Conservation (phyloP, 1,140 invertebrate species). For the Teleopsis dalmanni region DNA sequence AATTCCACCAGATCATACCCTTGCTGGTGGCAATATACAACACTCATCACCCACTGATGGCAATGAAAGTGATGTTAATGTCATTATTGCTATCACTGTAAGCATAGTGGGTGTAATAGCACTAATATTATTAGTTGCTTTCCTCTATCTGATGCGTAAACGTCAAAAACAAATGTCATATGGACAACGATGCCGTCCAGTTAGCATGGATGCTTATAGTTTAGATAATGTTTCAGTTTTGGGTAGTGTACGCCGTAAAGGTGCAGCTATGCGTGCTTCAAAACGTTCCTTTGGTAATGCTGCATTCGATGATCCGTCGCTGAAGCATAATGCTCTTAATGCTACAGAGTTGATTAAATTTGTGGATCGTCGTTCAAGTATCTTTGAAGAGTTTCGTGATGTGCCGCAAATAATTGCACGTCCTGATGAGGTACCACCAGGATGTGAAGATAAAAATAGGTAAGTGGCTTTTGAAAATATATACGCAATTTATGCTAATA, state of each 20-base stretch:
- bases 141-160: conserved; percentile 64
- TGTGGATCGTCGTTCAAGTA: conserved; percentile 59
- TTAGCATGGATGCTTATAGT: conserved; percentile 80
- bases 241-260: conserved; percentile 65
- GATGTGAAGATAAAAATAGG: conserved; percentile 80
- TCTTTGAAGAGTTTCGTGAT: conserved; percentile 68
- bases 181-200: conserved; percentile 76
- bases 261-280: conserved; percentile 60
- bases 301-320: conserved; percentile 78
- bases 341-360: conserved; percentile 60
- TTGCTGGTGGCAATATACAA: neutral
- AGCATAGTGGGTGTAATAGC: conserved; percentile 49
- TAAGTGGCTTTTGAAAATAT: conserved; percentile 17
- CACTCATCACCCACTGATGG: neutral
- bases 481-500: neutral
- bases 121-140: conserved; percentile 55
- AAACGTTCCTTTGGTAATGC: conserved; percentile 85
- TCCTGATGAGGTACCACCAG: conserved; percentile 73
- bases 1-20: conserved; percentile 1
- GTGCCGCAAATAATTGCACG: conserved; percentile 69
- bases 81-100: conserved; percentile 49
- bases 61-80: conserved; percentile 40
- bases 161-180: conserved; percentile 61
- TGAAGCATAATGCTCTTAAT: conserved; percentile 32
- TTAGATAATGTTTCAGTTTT: conserved; percentile 81